phyloP scores from a whole-genome alignment of 2,888 invertebrate species.

The Pachydiplax longipennis region DNA sequence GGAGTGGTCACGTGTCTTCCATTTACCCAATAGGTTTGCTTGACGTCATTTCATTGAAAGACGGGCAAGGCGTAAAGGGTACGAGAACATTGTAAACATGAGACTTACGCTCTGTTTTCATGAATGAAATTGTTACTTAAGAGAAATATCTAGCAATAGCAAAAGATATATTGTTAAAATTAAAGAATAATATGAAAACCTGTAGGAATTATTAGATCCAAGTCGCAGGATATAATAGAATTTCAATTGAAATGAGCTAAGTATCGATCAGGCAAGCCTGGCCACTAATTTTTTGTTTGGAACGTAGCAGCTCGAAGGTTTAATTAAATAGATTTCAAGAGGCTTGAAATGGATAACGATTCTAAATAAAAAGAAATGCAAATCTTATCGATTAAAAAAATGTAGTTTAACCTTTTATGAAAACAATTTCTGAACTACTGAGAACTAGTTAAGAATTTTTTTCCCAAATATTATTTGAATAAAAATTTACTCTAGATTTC shows the following conservation, averaged over 20 bases:
- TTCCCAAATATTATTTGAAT: no score
- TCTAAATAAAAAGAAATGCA: no score
- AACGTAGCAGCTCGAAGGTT: not conserved
- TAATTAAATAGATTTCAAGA: not conserved
- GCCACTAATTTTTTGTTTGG: not conserved
- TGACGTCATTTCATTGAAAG: constrained; percentile 41
- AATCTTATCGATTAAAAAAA: no score
- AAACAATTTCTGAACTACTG: no score
- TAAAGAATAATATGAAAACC: not conserved
- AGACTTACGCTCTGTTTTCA: constrained; percentile 27
- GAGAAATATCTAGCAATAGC: not conserved
- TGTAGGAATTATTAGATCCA: not conserved
- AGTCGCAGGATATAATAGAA: not conserved
- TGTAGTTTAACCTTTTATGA: no score
- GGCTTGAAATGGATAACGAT: not conserved
- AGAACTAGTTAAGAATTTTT: no score
- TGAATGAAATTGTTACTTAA: constrained; percentile 24
- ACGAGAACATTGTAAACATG: constrained; percentile 39
- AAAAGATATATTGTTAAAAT: not conserved
- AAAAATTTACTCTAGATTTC: no score
- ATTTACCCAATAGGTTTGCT: constrained; percentile 28
- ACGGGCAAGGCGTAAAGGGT: constrained; percentile 40
- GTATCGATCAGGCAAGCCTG: constrained; percentile 15
- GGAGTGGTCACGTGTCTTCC: constrained; percentile 38
- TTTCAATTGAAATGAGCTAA: not conserved